These are phyloP conservation scores for Agriopis marginaria DNA, from an alignment of 2,888 invertebrate species.

Conservation along the genomic window DNA sequence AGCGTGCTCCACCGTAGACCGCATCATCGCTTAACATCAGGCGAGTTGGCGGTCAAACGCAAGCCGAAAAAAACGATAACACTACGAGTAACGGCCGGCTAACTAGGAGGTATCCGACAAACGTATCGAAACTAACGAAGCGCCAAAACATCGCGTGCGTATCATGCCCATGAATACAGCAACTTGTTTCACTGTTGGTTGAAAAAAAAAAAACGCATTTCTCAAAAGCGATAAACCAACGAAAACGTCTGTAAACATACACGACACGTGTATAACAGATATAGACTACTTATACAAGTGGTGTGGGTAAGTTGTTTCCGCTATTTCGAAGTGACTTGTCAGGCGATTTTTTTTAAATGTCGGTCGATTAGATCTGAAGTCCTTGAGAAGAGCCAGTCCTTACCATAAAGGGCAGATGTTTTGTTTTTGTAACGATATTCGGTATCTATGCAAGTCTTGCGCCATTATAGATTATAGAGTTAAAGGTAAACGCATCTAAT, in stretches of 20 bases:
- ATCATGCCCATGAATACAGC: conserved; percentile 36
- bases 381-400: conserved; percentile 53
- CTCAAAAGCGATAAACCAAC: conserved; percentile 64
- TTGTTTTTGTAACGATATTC: conserved; percentile 50
- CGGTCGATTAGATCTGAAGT: conserved; percentile 57
- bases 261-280: conserved; percentile 76
- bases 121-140: conserved; percentile 30
- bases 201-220: conserved; percentile 57
- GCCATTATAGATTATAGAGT: not conserved
- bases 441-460: not conserved
- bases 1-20: too few species aligned
- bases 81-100: conserved; percentile 39
- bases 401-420: conserved; percentile 53
- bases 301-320: conserved; percentile 70
- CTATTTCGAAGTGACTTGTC: conserved; percentile 59
- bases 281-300: conserved; percentile 60
- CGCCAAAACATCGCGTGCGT: conserved; percentile 54
- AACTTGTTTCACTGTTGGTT: conserved; percentile 50
- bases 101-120: conserved; percentile 28
- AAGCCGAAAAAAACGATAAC: conserved; percentile 2
- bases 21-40: too few species aligned
- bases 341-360: conserved; percentile 57
- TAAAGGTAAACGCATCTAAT: conserved; percentile 2
- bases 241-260: conserved; percentile 71
- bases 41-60: too few species aligned